Evolutionary conservation across 2,113 vertebrate genomes (phyloP).

Genomic region (Rhegmatorhina hoffmannsi): DNA sequence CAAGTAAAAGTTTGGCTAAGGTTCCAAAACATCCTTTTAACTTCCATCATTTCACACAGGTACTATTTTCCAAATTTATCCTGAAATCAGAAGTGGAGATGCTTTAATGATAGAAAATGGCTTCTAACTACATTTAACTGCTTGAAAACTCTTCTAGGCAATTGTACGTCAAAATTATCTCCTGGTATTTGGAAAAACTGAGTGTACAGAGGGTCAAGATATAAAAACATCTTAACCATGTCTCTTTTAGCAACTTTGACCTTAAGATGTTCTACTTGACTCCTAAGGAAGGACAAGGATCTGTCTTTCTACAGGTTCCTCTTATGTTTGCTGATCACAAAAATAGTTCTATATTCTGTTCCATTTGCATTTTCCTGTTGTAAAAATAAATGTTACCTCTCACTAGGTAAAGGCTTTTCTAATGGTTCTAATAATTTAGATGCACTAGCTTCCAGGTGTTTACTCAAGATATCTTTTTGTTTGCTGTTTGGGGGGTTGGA

Average conservation of each 20-base stretch:
- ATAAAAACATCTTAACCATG: background rate
- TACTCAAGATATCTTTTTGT: background rate
- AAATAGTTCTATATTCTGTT: background rate
- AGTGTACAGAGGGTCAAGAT: background rate
- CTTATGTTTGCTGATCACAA: background rate
- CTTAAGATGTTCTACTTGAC: background rate
- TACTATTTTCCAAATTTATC: background rate
- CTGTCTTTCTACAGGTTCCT: background rate
- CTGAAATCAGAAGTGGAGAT: background rate
- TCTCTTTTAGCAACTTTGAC: background rate
- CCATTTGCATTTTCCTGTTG: background rate
- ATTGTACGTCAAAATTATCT: background rate
- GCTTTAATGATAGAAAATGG: conserved; percentile 22
- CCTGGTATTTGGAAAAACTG: background rate
- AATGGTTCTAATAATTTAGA: background rate
- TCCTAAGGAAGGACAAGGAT: background rate
- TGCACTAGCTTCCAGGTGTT: background rate
- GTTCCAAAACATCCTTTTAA: background rate
- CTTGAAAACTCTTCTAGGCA: background rate
- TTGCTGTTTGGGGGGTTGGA: too few relatives aligned
- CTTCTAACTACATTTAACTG: background rate
- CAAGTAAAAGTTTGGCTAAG: background rate
- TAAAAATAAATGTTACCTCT: background rate
- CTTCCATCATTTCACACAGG: background rate
- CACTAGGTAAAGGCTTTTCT: background rate